Conservation (phyloP, 2,888 invertebrate species). For the Noctua janthina region DNA sequence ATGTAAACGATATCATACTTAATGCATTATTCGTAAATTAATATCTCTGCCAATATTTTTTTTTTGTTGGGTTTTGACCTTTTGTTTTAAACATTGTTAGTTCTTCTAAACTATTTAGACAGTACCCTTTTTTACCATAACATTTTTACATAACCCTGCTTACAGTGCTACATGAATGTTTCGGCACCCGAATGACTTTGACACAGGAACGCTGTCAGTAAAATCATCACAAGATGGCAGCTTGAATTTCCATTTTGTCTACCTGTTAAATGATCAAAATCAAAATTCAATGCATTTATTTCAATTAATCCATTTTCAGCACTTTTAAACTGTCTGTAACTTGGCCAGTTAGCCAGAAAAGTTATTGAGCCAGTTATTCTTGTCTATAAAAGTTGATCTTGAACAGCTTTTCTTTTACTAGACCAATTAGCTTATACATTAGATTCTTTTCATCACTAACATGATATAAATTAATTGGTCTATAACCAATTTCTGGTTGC, state of each 20-base stretch:
- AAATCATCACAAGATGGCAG: no score
- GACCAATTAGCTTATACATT: neutral
- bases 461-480: neutral
- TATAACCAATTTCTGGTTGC: slow-evolving; percentile 12
- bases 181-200: no score
- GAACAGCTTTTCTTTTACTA: neutral
- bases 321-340: no score
- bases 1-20: neutral
- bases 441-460: neutral
- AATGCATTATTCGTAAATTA: neutral
- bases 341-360: no score
- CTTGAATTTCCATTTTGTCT: no score
- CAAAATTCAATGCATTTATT: no score
- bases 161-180: neutral
- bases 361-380: no score
- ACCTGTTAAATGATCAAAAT: no score
- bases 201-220: no score
- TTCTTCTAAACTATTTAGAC: neutral
- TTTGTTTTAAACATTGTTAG: neutral
- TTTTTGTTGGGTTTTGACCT: neutral
- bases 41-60: neutral
- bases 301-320: no score
- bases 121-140: neutral
- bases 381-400: neutral
- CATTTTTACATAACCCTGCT: neutral